These are phyloP conservation scores for Cherax destructor DNA, from an alignment of 1,140 invertebrate genomes.

Conservation along the genomic window DNA sequence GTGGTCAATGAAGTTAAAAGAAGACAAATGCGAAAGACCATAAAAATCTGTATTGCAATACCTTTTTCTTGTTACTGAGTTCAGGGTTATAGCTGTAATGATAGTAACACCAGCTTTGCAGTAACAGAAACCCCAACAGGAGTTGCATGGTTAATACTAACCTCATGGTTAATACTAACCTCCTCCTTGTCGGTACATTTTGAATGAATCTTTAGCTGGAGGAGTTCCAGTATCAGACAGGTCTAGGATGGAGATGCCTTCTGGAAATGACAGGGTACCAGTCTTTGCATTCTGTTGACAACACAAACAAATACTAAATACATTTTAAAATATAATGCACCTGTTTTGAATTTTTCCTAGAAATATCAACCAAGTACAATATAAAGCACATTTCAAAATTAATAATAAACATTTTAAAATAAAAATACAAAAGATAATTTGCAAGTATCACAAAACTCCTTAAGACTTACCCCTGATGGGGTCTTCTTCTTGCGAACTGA, in stretches of 20 bases:
- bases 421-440: too few species aligned
- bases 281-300: slow-evolving; percentile 15
- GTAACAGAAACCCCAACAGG: too few species aligned
- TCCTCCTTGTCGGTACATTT: slow-evolving; percentile 71
- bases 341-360: background rate
- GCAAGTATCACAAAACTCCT: background rate
- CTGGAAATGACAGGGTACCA: slow-evolving; percentile 36
- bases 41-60: too few species aligned
- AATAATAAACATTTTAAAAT: too few species aligned
- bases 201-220: slow-evolving; percentile 68
- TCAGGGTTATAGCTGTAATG: too few species aligned
- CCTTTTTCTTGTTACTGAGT: too few species aligned
- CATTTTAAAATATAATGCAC: background rate
- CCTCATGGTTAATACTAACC: slow-evolving; percentile 33
- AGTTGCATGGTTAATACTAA: too few species aligned
- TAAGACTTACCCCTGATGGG: slow-evolving; percentile 17
- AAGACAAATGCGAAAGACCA: too few species aligned
- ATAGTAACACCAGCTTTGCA: too few species aligned
- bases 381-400: too few species aligned
- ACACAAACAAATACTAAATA: slow-evolving; percentile 15
- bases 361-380: too few species aligned
- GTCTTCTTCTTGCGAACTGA: slow-evolving; percentile 32
- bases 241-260: slow-evolving; percentile 52
- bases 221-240: slow-evolving; percentile 61
- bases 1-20: too few species aligned